phyloP scores from a whole-genome alignment of 2,113 vertebrate species.

The Phainopepla nitens region DNA sequence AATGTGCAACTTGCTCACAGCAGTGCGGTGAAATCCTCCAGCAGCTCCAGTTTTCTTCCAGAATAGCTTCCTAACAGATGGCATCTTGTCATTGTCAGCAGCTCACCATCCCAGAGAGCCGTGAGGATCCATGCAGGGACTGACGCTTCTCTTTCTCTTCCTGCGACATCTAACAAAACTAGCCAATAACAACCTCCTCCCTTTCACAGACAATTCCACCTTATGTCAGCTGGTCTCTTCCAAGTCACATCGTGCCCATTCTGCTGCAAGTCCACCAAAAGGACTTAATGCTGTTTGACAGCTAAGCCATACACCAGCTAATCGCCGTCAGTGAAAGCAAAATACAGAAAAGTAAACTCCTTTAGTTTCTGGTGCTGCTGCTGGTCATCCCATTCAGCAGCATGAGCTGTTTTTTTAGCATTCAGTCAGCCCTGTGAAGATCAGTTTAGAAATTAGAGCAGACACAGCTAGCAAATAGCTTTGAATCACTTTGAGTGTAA shows the following conservation, averaged over 20 bases:
- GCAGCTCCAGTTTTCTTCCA: constrained; percentile 55
- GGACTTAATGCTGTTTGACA: constrained; percentile 54
- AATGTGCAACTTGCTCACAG: constrained; percentile 19
- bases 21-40: constrained; percentile 42
- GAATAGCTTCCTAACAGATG: constrained; percentile 68
- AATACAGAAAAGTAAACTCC: neutral
- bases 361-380: constrained; percentile 2
- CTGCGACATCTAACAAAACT: constrained; percentile 55
- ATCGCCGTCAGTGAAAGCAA: neutral
- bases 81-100: constrained; percentile 68
- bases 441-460: constrained; percentile 43
- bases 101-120: constrained; percentile 42
- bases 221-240: constrained; percentile 70
- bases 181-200: constrained; percentile 62
- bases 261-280: constrained; percentile 42
- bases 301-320: constrained; percentile 25
- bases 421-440: neutral
- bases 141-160: constrained; percentile 55
- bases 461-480: constrained; percentile 38
- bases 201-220: constrained; percentile 64
- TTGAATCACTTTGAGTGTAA: constrained; percentile 55
- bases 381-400: neutral
- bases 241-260: constrained; percentile 23
- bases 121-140: constrained; percentile 52
- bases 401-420: neutral